phyloP scores from a whole-genome alignment of 2,797 vertebrate genomes.

The Poeciliopsis gracilis region DNA sequence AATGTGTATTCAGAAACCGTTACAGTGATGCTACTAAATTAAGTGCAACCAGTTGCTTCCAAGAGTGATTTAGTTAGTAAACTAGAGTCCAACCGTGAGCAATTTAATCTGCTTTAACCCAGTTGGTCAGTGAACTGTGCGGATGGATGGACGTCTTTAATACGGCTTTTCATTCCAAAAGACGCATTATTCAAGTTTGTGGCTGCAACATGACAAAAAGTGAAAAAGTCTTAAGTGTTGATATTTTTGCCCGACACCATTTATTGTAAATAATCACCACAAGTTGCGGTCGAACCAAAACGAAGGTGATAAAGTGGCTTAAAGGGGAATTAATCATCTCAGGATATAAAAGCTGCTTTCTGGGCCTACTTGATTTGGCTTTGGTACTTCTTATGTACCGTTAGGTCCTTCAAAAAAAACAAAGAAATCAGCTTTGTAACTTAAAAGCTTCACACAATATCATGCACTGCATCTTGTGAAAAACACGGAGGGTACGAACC shows the following conservation, averaged over 20 bases:
- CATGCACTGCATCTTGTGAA: constrained; percentile 68
- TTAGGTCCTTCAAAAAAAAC: constrained; percentile 61
- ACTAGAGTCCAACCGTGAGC: not conserved
- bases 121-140: not conserved
- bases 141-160: no score
- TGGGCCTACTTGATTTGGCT: constrained; percentile 51
- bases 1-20: not conserved
- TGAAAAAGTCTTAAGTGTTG: not conserved
- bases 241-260: not conserved
- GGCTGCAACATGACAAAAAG: not conserved
- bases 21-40: not conserved
- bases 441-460: constrained; percentile 42
- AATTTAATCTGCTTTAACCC: not conserved
- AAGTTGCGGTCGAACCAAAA: constrained; percentile 14
- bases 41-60: not conserved
- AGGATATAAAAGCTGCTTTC: constrained; percentile 33
- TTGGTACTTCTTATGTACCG: constrained; percentile 65
- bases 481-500: constrained; percentile 50
- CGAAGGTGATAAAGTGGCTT: constrained; percentile 12
- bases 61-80: not conserved
- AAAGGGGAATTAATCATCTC: constrained; percentile 34
- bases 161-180: not conserved
- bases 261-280: constrained; percentile 9
- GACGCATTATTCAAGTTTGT: not conserved
- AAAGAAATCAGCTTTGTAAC: constrained; percentile 20